These are phyloP conservation scores for Lithobates pipiens DNA, from an alignment of 2,797 vertebrate genomes.

Conservation along the genomic window DNA sequence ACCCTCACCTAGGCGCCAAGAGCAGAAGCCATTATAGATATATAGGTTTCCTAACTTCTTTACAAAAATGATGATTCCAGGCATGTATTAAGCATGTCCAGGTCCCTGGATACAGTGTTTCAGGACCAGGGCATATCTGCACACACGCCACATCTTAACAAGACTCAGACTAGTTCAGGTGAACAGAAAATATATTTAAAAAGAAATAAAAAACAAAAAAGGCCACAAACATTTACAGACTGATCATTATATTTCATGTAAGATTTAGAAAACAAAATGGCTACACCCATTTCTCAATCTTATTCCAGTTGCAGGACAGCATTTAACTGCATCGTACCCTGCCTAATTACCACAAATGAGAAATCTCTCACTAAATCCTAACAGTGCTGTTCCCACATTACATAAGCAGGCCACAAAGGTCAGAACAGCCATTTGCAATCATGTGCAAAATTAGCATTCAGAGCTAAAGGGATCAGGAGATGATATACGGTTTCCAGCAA, in stretches of 20 bases:
- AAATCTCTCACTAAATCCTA: neutral
- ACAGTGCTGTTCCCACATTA: neutral
- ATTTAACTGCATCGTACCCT: neutral
- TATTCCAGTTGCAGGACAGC: conserved; percentile 27
- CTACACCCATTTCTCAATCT: neutral
- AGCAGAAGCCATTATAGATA: too few species aligned
- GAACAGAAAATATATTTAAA: neutral
- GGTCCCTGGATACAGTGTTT: too few species aligned
- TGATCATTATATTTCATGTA: neutral
- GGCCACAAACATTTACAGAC: neutral
- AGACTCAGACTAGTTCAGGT: neutral
- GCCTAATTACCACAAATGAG: conserved; percentile 9
- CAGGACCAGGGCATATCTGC: neutral
- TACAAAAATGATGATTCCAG: too few species aligned
- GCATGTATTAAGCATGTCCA: too few species aligned
- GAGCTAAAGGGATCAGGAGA: conserved; percentile 24
- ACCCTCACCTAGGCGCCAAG: too few species aligned
- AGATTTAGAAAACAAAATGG: neutral
- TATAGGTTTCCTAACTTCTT: too few species aligned
- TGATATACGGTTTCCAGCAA: conserved; percentile 40
- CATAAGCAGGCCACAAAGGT: neutral
- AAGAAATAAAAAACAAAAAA: neutral
- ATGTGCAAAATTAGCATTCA: conserved; percentile 46
- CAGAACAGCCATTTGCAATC: conserved; percentile 28
- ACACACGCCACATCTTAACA: neutral